Evolutionary conservation across 2,888 invertebrate species (phyloP).

Genomic region (Steinernema hermaphroditum): DNA sequence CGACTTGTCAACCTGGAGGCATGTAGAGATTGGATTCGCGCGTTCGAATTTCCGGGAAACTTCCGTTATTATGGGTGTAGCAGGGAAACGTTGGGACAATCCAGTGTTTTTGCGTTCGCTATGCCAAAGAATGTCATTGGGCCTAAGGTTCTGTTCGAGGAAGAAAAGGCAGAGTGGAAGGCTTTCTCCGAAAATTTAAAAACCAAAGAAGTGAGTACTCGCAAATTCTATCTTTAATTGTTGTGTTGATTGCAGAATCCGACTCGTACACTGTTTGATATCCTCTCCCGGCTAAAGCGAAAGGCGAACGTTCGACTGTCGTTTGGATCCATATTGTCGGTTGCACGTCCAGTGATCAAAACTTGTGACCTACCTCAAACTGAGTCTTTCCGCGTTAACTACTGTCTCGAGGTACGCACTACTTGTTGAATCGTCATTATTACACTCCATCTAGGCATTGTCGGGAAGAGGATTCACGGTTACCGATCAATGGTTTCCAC

Average conservation of each 20-base stretch:
- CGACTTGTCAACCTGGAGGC: slow-evolving; percentile 43
- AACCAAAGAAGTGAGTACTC: not conserved
- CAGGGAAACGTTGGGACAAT: not conserved
- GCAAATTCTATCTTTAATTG: not conserved
- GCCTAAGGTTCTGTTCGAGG: slow-evolving; percentile 12
- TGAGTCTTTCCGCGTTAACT: slow-evolving; percentile 50
- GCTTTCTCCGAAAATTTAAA: slow-evolving; percentile 12
- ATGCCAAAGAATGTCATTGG: slow-evolving; percentile 19
- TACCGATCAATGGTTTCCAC: slow-evolving; percentile 47
- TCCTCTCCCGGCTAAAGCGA: not conserved
- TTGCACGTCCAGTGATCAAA: slow-evolving; percentile 39
- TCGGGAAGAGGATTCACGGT: slow-evolving; percentile 52
- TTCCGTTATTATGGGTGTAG: slow-evolving; percentile 5
- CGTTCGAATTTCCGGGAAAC: slow-evolving; percentile 18
- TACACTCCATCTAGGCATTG: slow-evolving; percentile 50
- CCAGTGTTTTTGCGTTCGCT: slow-evolving; percentile 11
- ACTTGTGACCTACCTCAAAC: slow-evolving; percentile 36
- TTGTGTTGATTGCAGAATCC: not conserved
- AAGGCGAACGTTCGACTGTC: slow-evolving; percentile 34
- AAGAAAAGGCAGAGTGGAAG: slow-evolving; percentile 20
- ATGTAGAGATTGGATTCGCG: slow-evolving; percentile 46
- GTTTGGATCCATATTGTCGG: slow-evolving; percentile 44
- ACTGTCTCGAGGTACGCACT: slow-evolving; percentile 43
- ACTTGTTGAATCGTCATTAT: not conserved
- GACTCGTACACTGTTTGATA: slow-evolving; percentile 1